Evolutionary conservation across 2,888 invertebrate genomes (phyloP).

Genomic region (Dicyrtoma fusca): DNA sequence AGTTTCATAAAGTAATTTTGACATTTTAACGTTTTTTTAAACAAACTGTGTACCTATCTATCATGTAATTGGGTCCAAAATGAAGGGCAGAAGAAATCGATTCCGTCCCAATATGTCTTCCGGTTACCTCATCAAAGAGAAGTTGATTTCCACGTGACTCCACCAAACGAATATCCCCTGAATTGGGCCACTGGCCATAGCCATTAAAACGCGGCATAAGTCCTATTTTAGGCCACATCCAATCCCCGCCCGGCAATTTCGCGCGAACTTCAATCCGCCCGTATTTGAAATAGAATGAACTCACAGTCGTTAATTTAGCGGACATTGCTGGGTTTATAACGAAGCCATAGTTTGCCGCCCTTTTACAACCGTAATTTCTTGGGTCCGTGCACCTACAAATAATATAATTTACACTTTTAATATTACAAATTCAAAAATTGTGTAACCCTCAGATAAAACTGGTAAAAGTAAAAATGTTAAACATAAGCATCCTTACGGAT

Average conservation of each 20-base stretch:
- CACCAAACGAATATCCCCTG: conserved; percentile 74
- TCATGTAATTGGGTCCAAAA: conserved; percentile 67
- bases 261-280: conserved; percentile 70
- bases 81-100: conserved; percentile 69
- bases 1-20: no score
- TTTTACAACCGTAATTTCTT: conserved; percentile 57
- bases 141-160: conserved; percentile 70
- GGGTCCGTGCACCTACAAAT: no score
- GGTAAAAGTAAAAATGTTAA: no score
- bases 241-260: conserved; percentile 72
- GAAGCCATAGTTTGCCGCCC: conserved; percentile 63
- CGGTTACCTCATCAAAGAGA: conserved; percentile 52
- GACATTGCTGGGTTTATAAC: conserved; percentile 71
- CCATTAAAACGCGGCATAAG: conserved; percentile 68
- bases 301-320: conserved; percentile 67
- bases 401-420: not conserved
- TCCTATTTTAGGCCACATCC: conserved; percentile 73
- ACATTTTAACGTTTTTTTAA: no score
- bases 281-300: conserved; percentile 70
- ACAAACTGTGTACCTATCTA: not conserved
- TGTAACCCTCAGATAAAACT: no score
- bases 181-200: conserved; percentile 72
- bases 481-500: no score
- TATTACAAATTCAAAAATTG: not conserved
- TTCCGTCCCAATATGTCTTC: conserved; percentile 65